Evolutionary conservation across 2,113 vertebrate species (phyloP).

Genomic region (Arenaria interpres): DNA sequence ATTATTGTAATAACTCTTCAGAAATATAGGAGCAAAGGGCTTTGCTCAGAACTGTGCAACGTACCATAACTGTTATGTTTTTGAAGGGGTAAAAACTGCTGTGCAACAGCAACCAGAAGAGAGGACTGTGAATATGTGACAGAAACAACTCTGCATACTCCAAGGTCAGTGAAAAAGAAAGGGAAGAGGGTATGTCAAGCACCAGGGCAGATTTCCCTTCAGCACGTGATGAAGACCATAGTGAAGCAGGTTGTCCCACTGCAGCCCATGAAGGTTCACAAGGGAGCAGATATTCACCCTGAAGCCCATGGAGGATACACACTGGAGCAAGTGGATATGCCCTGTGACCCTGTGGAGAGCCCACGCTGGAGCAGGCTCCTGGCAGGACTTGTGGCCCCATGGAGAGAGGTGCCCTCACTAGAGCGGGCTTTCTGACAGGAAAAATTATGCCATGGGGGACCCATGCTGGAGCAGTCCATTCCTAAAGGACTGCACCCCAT

Average conservation of each 20-base stretch:
- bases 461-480: not conserved
- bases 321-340: not conserved
- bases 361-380: not conserved
- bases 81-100: not conserved
- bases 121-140: not conserved
- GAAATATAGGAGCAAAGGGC: not conserved
- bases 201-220: not conserved
- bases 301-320: not conserved
- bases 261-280: too few species aligned
- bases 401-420: too few species aligned
- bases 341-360: accelerated
- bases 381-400: not conserved
- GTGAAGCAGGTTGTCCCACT: not conserved
- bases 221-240: not conserved
- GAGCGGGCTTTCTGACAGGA: not conserved
- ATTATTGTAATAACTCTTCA: slow-evolving; percentile 48
- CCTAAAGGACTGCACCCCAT: not conserved
- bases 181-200: too few species aligned
- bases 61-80: not conserved
- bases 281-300: too few species aligned
- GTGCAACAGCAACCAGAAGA: not conserved
- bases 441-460: accelerated
- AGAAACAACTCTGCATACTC: not conserved
- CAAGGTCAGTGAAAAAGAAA: not conserved
- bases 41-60: not conserved